Conservation (phyloP, 2,113 vertebrate species). For the Muntiacus reevesi region DNA sequence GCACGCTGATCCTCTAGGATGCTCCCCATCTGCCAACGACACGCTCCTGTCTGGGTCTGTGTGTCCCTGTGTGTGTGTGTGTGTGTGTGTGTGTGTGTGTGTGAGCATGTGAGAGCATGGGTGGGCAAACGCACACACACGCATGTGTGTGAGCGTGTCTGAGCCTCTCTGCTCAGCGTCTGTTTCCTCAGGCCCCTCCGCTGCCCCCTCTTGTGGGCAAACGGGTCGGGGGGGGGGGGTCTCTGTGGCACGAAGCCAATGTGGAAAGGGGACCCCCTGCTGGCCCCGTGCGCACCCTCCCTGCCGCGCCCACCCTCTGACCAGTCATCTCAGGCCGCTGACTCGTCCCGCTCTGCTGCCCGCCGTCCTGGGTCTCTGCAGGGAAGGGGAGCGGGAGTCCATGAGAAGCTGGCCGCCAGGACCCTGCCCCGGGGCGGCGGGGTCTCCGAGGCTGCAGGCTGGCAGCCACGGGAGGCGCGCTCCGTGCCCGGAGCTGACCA, state of each 20-base stretch:
- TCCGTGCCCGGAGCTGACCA: accelerated
- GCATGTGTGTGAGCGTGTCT: accelerated
- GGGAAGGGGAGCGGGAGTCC: neutral
- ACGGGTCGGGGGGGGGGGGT: accelerated
- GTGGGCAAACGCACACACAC: neutral
- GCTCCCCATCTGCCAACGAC: accelerated
- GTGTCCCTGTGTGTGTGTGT: no score
- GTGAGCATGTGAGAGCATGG: neutral
- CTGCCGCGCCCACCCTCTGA: neutral
- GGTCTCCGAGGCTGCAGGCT: neutral
- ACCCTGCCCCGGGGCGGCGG: accelerated
- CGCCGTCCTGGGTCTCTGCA: neutral
- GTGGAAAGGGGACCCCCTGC: neutral
- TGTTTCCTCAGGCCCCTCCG: accelerated
- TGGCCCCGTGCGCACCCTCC: accelerated
- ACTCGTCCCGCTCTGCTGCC: accelerated
- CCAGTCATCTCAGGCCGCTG: accelerated
- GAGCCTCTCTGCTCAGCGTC: neutral
- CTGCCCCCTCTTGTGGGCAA: neutral
- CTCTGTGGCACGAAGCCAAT: accelerated
- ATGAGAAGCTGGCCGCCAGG: accelerated
- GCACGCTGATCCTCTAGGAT: accelerated
- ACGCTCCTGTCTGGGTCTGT: neutral
- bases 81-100: no score
- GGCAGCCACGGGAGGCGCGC: accelerated